phyloP scores from a whole-genome alignment of 1,140 invertebrate genomes.

The Melitaea cinxia region DNA sequence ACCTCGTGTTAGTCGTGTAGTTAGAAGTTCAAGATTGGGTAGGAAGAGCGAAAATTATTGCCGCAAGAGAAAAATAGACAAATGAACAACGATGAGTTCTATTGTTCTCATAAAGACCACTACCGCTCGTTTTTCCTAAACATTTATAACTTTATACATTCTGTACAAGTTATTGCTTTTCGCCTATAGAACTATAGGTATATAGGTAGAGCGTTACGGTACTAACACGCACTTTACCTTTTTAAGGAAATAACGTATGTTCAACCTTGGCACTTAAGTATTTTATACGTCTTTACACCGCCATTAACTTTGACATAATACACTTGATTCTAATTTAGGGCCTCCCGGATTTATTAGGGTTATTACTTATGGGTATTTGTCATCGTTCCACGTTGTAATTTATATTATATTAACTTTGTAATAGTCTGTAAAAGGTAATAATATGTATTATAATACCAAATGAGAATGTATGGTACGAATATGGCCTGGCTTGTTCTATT shows the following conservation, averaged over 20 bases:
- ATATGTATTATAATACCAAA: neutral
- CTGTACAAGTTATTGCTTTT: too few species aligned
- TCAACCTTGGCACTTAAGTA: neutral
- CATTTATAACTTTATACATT: too few species aligned
- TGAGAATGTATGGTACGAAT: neutral
- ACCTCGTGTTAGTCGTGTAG: too few species aligned
- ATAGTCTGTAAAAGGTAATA: neutral
- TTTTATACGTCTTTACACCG: neutral
- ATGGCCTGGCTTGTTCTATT: neutral
- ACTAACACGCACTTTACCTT: conserved; percentile 21
- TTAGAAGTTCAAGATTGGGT: too few species aligned
- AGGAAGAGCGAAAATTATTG: too few species aligned
- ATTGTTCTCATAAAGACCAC: too few species aligned
- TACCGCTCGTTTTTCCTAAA: too few species aligned
- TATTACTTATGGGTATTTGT: neutral
- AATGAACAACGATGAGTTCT: too few species aligned
- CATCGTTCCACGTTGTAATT: neutral
- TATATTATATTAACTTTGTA: neutral
- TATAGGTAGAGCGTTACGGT: conserved; percentile 25
- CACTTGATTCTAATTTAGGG: neutral
- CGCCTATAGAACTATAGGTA: conserved; percentile 30
- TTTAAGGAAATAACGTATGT: conserved; percentile 6
- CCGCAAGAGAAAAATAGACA: too few species aligned
- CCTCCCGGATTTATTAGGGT: neutral
- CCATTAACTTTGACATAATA: neutral